These are phyloP conservation scores for Tenebrosternarchus preto DNA, from an alignment of 2,113 vertebrate genomes.

Conservation along the genomic window DNA sequence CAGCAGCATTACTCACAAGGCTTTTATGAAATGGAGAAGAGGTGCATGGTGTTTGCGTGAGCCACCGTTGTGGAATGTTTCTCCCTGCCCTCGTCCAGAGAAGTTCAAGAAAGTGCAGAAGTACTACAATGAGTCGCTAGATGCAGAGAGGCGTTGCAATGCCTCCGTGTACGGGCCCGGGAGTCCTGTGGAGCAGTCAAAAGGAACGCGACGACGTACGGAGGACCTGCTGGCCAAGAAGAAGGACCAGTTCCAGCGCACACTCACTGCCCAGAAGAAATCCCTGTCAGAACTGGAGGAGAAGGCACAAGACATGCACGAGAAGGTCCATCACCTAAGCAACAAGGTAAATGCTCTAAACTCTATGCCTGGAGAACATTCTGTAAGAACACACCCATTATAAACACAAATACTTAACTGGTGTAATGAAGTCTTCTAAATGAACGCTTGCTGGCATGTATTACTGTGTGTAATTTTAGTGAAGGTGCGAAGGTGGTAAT, in stretches of 20 bases:
- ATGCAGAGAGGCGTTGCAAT: slow-evolving; percentile 65
- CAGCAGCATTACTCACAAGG: neutral
- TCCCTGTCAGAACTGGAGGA: slow-evolving; percentile 72
- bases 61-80: neutral
- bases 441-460: neutral
- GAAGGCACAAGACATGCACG: slow-evolving; percentile 64
- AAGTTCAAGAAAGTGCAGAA: slow-evolving; percentile 73
- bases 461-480: neutral
- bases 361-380: neutral
- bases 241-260: slow-evolving; percentile 60
- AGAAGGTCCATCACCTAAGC: slow-evolving; percentile 61
- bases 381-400: neutral
- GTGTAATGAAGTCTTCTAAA: neutral
- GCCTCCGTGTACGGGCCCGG: slow-evolving; percentile 59
- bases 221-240: slow-evolving; percentile 63
- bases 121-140: slow-evolving; percentile 66
- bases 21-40: neutral
- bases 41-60: neutral
- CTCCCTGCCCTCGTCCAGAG: slow-evolving; percentile 66
- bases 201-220: neutral
- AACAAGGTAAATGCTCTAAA: slow-evolving; percentile 58
- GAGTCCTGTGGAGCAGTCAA: slow-evolving; percentile 68
- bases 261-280: slow-evolving; percentile 64
- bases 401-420: neutral
- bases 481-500: neutral